These are phyloP conservation scores for Ganaspis sp. DNA, from an alignment of 1,140 invertebrate species.

Conservation along the genomic window DNA sequence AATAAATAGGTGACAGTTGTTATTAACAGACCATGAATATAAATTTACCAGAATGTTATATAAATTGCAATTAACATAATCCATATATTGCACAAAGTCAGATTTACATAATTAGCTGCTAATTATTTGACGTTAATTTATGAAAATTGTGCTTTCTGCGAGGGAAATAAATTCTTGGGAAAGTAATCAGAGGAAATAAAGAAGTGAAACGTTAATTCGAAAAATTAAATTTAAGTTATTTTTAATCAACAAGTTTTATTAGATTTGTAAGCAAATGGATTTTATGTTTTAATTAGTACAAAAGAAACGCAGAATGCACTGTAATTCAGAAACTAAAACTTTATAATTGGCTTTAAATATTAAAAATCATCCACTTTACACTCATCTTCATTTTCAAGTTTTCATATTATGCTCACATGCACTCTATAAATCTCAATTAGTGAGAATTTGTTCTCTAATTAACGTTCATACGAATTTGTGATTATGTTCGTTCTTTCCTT, in stretches of 20 bases:
- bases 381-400: not conserved
- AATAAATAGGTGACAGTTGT: not conserved
- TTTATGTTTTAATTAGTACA: not conserved
- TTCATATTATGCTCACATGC: not conserved
- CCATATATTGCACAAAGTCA: not conserved
- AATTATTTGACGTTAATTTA: conserved; percentile 8
- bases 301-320: not conserved
- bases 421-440: not conserved
- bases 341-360: conserved; percentile 3
- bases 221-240: no score
- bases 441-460: not conserved
- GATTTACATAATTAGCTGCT: not conserved
- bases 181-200: no score
- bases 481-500: not conserved
- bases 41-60: not conserved
- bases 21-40: not conserved
- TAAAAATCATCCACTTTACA: conserved; percentile 1
- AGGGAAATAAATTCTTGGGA: no score
- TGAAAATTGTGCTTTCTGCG: no score
- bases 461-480: not conserved
- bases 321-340: not conserved
- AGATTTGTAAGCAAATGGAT: not conserved
- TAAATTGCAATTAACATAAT: conserved; percentile 4
- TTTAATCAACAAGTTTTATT: not conserved
- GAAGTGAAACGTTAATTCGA: no score